Evolutionary conservation across 2,888 invertebrate species (phyloP), one percentile per base, ranked within the genome.

Genomic region (Octodonta nipae): DNA sequence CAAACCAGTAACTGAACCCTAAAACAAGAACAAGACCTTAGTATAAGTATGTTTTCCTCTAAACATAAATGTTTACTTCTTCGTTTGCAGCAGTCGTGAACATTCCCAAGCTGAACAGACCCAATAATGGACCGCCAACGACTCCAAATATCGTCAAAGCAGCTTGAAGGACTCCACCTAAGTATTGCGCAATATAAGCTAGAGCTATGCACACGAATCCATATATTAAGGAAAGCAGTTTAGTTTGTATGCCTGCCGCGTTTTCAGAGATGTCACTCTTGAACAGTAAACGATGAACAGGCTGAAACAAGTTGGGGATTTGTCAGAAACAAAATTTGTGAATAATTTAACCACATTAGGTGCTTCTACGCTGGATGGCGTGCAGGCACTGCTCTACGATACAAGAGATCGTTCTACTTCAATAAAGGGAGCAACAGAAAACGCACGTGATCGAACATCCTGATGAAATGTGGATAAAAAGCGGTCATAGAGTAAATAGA

Each of bases 101-200:
- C 82, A 91, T 86, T 44, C 89, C 89, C 15, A 88, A 62, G 0
- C 85, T 78, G 54, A 89, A 91, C 2, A 89, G 64, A 0, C 81
- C 88, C 13, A 89, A 63, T n/a, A 88, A 57, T 0, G 89, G 89
- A 1, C 89, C 89, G 1, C 88, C 88, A 2, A 85, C 76, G 1
- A 86, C 79, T 2, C 87, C 88, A 51, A 89, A 87, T 42, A 88
- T 82, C 0, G 85, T 85, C 5, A 88, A 62, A 0, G 86, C 74
- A 0, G 84, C 81, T 61, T 88, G 85, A n/a, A 92, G 65, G n/a
- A 92, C 70, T 0, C 85, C 85, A 1, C 87, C 88, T 27, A 91
- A 64, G 34, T 77, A 68, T 44, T 88, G 78, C 0, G 87, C 86
- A 4, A 86, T 49, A 56, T 86, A 88, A 0, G 92, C 86, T 20